phyloP scores from a whole-genome alignment of 2,888 invertebrate species.

The Tricholauxania praeusta region DNA sequence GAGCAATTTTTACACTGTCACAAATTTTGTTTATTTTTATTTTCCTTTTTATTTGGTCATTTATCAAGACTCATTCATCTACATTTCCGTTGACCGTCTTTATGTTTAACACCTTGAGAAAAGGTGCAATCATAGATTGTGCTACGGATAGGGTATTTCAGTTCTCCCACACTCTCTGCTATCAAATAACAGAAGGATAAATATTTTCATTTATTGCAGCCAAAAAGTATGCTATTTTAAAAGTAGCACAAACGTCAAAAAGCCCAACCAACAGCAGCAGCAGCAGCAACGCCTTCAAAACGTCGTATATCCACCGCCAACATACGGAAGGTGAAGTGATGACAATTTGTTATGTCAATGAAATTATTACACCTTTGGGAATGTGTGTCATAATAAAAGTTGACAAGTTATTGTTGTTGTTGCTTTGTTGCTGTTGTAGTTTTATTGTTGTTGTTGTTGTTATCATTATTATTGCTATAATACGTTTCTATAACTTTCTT shows the following conservation, averaged over 20 bases:
- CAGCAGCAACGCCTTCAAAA: neutral
- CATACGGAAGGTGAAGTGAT: constrained; percentile 26
- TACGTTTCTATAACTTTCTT: neutral
- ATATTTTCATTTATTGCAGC: too few species aligned
- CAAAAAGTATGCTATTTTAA: too few species aligned
- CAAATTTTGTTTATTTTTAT: neutral
- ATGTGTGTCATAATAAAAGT: constrained; percentile 39
- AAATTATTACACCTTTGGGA: constrained; percentile 43
- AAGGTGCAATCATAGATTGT: neutral
- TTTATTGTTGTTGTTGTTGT: neutral
- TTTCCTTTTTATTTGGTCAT: constrained; percentile 1
- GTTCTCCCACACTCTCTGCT: too few species aligned
- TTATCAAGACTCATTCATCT: constrained; percentile 11
- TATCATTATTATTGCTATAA: constrained; percentile 4
- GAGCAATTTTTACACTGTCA: too few species aligned
- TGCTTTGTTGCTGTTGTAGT: constrained; percentile 20
- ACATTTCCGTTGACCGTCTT: constrained; percentile 16
- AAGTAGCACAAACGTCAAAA: too few species aligned
- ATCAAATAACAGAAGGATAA: too few species aligned
- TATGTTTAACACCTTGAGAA: neutral
- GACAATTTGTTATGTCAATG: constrained; percentile 44
- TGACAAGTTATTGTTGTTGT: constrained; percentile 33
- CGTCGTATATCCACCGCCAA: neutral
- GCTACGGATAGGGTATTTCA: too few species aligned
- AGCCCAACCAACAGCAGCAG: neutral